Base-by-base conservation (phyloP, 2,888 invertebrate species). In the Mayetiola destructor region DNA sequence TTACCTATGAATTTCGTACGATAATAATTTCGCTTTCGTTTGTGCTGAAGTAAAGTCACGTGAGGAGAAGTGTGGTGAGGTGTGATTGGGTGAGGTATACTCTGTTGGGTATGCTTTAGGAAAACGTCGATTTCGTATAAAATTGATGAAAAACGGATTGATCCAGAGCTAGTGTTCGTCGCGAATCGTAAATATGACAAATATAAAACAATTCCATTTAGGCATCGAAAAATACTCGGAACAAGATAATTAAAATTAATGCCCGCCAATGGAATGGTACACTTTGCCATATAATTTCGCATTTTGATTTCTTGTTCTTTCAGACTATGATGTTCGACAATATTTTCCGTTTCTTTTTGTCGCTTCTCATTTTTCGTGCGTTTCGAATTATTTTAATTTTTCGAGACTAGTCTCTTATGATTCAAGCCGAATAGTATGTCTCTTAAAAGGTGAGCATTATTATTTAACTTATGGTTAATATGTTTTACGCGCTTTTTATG, bases 361-460 rank as follows among this genome's bases (percentile, higher is more conserved):
- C 4, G 5, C 3, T 5, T 16, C 3, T 18, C 39, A 3, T 3
- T 12, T 4, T 36, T 4, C 12, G 36, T 3, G 6, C 12, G 36
- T 39, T 39, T 20, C 18, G 2, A n/a, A 36, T 8, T 9, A 36
- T 39, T 39, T 39, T 39, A 8, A 10, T 39, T 39, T 20, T 20
- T 16, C 21, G 40, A 40, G 4, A 36, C 48, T 14, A 27, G 16
- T 27, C 27, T 39, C 20, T 48, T 27, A 48, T n/a, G 23, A 27
- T 48, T 48, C 27, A n/a, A 9, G 27, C 48, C 48, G 27, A 48
- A 48, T 48, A n/a, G n/a, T 48, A 48, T 27, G 48, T 48, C 48
- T 48, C 48, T 27, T 48, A 48, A 48, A 48, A 48, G 48, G 48
- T 48, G 48, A 48, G 48, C 48, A 48, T 27, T 48, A 48, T 48